These are phyloP conservation scores for Malurus melanocephalus DNA, from an alignment of 2,113 vertebrate genomes.

Conservation along the genomic window DNA sequence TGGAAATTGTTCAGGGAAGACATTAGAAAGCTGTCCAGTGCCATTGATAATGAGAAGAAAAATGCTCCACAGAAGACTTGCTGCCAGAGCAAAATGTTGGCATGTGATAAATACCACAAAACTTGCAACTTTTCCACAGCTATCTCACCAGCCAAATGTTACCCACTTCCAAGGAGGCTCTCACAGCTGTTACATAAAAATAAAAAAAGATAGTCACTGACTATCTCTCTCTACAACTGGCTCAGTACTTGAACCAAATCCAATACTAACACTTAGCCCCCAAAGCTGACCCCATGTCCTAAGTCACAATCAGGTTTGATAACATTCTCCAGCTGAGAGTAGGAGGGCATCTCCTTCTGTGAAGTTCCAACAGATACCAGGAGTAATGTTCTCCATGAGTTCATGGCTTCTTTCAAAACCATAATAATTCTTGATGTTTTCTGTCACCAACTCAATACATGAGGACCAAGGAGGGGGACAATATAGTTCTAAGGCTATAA, in stretches of 20 bases:
- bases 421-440: not conserved
- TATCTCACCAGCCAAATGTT: not conserved
- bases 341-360: not conserved
- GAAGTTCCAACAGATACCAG: not conserved
- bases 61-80: not conserved
- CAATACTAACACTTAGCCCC: not conserved
- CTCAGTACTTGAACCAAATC: not conserved
- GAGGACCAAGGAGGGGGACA: not conserved
- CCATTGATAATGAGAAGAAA: not conserved
- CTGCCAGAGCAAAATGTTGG: not conserved
- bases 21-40: constrained; percentile 29
- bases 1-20: not conserved
- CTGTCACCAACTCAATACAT: not conserved
- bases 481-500: not conserved
- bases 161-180: not conserved
- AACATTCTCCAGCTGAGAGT: not conserved
- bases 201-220: not conserved
- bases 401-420: not conserved
- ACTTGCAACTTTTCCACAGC: not conserved
- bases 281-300: not conserved
- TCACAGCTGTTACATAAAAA: not conserved
- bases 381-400: not conserved
- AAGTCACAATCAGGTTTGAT: not conserved
- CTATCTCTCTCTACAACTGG: not conserved
- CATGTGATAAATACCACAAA: not conserved